Evolutionary conservation across 2,888 invertebrate species (phyloP).

Genomic region (Physocephala rufipes): DNA sequence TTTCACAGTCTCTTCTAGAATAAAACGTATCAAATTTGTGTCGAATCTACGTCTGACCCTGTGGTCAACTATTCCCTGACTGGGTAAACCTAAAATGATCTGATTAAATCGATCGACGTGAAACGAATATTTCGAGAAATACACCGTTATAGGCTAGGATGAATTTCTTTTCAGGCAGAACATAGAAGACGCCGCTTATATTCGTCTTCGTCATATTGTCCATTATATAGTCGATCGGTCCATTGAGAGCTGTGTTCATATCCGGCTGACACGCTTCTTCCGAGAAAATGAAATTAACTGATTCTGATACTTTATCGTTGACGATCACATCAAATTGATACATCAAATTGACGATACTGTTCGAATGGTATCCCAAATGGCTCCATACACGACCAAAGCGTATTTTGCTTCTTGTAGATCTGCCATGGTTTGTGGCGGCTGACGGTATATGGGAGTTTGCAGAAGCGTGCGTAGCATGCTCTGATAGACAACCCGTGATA

Average conservation of each 20-base stretch:
- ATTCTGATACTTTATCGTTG: conserved; percentile 39
- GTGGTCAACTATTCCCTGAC: conserved; percentile 46
- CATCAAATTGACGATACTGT: conserved; percentile 36
- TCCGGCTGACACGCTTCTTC: conserved; percentile 19
- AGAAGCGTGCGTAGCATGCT: conserved; percentile 46
- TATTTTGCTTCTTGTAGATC: conserved; percentile 42
- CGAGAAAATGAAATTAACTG: conserved; percentile 36
- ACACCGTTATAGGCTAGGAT: conserved; percentile 49
- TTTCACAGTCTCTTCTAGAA: background rate
- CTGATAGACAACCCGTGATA: conserved; percentile 50
- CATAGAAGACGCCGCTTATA: conserved; percentile 41
- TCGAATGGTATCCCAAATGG: conserved; percentile 38
- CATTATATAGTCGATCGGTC: conserved; percentile 45
- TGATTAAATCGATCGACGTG: conserved; percentile 46
- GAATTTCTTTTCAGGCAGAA: conserved; percentile 46
- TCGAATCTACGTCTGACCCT: conserved; percentile 45
- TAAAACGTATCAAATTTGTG: conserved; percentile 17
- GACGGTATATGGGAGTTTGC: conserved; percentile 44
- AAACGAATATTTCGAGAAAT: conserved; percentile 50
- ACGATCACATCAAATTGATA: conserved; percentile 40
- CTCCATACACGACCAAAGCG: conserved; percentile 42
- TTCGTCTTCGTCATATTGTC: conserved; percentile 40
- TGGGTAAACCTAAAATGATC: conserved; percentile 43
- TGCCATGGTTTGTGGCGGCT: conserved; percentile 41
- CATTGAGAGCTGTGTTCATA: conserved; percentile 33